Base-by-base conservation (phyloP, 2,113 vertebrate species). In the Aix galericulata region DNA sequence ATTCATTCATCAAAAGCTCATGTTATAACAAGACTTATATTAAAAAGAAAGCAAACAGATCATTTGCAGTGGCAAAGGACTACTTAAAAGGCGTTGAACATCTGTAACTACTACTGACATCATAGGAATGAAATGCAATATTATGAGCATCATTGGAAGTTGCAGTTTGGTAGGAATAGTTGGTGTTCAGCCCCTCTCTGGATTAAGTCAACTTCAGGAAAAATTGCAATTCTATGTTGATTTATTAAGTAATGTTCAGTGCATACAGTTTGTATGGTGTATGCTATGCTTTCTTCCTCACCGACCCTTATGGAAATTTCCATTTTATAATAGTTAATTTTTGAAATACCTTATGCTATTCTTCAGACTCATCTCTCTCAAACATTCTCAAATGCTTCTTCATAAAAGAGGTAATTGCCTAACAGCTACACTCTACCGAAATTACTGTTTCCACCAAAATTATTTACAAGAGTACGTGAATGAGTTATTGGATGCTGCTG, bases 261-360 rank as follows among this genome's bases (percentile, higher is more conserved):
- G 34, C 34, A 26, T 69, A 16, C 13, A 25, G 32, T 46, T 63
- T 2, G 0, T 76, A 6, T 17, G 62, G 7, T 27, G 4, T 46
- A 9, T 60, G 23, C 36, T 80, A n/a, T 3, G 13, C 13, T 68
- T 74, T n/a, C 58, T 75, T 34, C 52, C 26, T 56, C 21, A 26
- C 26, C 77, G n/a, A 67, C 12, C 9, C 5, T 62, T 75, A 72
- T 82, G 40, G 26, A 74, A 66, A 48, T 71, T n/a, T 80, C 11
- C 71, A 3, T 38, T 95, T 86, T 67, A 13, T 67, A 73, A 4
- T 36, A 55, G 7, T 48, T 58, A 58, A 27, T 85, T 76, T 34
- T 29, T 81, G 55, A 91, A 91, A 84, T 91, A 56, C 18, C 17
- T 90, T 88, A 59, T 62, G 18, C 56, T 94, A 16, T 31, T 78